Evolutionary conservation across 2,888 invertebrate genomes (phyloP).

Genomic region (Sabatieria punctata): DNA sequence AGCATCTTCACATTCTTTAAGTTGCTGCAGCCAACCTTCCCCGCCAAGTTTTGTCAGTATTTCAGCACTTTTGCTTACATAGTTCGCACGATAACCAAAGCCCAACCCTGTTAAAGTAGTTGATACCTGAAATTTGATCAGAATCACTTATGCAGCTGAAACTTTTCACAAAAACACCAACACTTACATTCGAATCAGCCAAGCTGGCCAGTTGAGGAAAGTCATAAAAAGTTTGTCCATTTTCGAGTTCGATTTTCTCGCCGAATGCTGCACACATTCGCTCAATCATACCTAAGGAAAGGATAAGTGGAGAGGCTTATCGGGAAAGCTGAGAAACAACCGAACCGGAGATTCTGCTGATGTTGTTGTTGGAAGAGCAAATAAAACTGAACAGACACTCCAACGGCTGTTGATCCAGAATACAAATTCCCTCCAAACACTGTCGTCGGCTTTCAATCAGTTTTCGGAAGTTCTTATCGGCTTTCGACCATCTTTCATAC

Average conservation of each 20-base stretch:
- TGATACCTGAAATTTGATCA: background rate
- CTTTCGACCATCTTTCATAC: constrained; percentile 14
- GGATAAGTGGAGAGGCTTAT: constrained; percentile 5
- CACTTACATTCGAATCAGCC: constrained; percentile 33
- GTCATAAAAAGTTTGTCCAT: constrained; percentile 49
- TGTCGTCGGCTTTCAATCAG: constrained; percentile 3
- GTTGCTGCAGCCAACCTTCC: constrained; percentile 49
- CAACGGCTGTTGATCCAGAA: constrained; percentile 69
- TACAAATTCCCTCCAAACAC: constrained; percentile 53
- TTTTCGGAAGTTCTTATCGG: constrained; percentile 14
- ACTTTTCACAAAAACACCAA: background rate
- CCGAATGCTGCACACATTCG: constrained; percentile 68
- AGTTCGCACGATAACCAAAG: constrained; percentile 59
- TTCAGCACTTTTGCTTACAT: constrained; percentile 52
- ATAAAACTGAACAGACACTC: constrained; percentile 91
- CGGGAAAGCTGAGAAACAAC: background rate
- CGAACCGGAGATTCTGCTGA: constrained; percentile 41
- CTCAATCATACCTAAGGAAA: constrained; percentile 65
- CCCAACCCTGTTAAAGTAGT: constrained; percentile 30
- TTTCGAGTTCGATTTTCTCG: constrained; percentile 33
- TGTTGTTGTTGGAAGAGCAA: constrained; percentile 92
- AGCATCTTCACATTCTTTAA: no score
- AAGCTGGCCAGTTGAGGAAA: constrained; percentile 61
- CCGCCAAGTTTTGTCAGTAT: constrained; percentile 45
- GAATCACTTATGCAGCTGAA: background rate